These are phyloP conservation scores for Mustela nigripes DNA, from an alignment of 2,113 vertebrate genomes.

Conservation along the genomic window DNA sequence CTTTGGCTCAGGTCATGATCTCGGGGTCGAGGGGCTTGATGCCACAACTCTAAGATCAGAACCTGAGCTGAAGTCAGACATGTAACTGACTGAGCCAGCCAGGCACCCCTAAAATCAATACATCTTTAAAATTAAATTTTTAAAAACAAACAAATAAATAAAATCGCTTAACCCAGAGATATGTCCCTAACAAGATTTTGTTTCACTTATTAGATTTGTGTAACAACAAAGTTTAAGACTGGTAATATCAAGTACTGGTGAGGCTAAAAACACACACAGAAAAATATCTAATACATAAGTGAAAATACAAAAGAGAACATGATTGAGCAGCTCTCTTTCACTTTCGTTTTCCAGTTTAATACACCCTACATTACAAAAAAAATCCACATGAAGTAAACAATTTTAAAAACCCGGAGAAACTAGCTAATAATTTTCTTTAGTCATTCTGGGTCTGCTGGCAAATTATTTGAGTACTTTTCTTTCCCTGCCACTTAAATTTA, in stretches of 20 bases:
- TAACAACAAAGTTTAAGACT: background rate
- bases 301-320: slow-evolving; percentile 32
- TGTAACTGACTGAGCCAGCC: background rate
- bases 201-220: slow-evolving; percentile 33
- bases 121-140: background rate
- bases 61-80: background rate
- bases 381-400: background rate
- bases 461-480: background rate
- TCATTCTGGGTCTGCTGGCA: slow-evolving; percentile 8
- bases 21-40: background rate
- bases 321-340: background rate
- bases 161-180: background rate
- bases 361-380: background rate
- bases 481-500: slow-evolving; percentile 19
- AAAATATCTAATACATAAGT: background rate
- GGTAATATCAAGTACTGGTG: background rate
- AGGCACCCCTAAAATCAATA: background rate
- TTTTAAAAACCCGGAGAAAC: slow-evolving; percentile 14
- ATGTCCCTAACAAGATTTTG: background rate
- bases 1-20: background rate
- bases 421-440: background rate
- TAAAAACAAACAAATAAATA: background rate
- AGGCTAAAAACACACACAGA: background rate
- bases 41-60: background rate
- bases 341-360: slow-evolving; percentile 44